Evolutionary conservation across 1,140 invertebrate genomes (phyloP).

Genomic region (Atta colombica): DNA sequence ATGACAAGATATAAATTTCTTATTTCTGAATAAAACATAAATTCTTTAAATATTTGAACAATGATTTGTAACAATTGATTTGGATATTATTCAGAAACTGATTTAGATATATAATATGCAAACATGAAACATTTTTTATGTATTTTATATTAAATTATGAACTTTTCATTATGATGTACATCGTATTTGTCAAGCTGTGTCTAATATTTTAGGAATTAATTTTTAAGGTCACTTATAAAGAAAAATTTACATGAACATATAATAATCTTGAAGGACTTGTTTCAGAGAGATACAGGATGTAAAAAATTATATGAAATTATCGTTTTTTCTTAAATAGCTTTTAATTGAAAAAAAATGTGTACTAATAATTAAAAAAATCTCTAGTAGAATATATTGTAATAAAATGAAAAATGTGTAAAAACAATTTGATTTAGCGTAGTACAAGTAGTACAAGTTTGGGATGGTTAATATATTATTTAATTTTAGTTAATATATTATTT

Average conservation of each 20-base stretch:
- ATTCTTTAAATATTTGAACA: background rate
- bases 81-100: background rate
- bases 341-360: no score
- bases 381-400: background rate
- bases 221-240: background rate
- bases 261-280: background rate
- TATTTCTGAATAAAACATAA: background rate
- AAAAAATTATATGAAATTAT: background rate
- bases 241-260: background rate
- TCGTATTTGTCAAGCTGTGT: background rate
- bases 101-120: background rate
- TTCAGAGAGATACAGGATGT: background rate
- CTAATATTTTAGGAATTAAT: background rate
- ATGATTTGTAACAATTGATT: slow-evolving; percentile 5
- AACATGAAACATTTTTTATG: background rate
- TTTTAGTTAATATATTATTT: no score
- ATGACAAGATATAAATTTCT: background rate
- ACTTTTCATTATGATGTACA: background rate
- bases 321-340: background rate
- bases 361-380: background rate
- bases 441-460: no score
- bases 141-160: background rate
- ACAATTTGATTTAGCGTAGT: no score
- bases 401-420: no score
- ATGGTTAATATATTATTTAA: no score